Conservation (phyloP, 2,797 vertebrate species). For the Artibeus jamaicensis region DNA sequence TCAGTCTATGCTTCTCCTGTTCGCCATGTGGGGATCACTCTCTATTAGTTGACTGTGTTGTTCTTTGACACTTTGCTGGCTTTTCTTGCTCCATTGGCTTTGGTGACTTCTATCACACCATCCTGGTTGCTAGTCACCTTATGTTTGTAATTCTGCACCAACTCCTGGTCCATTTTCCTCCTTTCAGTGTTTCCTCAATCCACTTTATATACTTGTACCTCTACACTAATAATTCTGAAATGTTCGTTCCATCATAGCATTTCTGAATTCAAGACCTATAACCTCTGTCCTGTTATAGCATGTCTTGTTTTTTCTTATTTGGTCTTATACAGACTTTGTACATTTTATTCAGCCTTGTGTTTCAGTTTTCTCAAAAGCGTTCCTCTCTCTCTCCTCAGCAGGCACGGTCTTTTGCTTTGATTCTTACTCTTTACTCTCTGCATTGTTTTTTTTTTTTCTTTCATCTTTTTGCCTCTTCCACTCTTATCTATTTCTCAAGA, state of each 20-base stretch:
- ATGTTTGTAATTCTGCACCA: background rate
- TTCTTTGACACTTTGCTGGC: background rate
- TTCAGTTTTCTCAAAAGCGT: background rate
- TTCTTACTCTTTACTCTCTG: background rate
- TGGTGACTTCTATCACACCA: background rate
- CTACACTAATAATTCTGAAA: background rate
- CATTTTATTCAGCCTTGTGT: background rate
- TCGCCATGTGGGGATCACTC: background rate
- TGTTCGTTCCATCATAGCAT: background rate
- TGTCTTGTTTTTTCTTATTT: background rate
- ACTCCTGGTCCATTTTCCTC: background rate
- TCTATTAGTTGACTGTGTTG: background rate
- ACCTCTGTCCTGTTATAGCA: background rate
- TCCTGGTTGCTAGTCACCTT: background rate
- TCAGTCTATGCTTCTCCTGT: background rate
- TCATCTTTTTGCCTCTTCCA: background rate
- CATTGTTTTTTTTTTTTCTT: background rate
- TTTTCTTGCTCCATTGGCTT: background rate
- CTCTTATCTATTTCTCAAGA: background rate
- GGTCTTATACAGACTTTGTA: background rate
- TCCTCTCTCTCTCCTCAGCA: background rate
- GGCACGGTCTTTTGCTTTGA: background rate
- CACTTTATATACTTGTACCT: background rate
- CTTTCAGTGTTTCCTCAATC: background rate
- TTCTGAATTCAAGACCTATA: background rate